Evolutionary conservation across 2,888 invertebrate species (phyloP), one percentile per base, ranked within the genome.

Genomic region (Drosophila stalkeri): DNA sequence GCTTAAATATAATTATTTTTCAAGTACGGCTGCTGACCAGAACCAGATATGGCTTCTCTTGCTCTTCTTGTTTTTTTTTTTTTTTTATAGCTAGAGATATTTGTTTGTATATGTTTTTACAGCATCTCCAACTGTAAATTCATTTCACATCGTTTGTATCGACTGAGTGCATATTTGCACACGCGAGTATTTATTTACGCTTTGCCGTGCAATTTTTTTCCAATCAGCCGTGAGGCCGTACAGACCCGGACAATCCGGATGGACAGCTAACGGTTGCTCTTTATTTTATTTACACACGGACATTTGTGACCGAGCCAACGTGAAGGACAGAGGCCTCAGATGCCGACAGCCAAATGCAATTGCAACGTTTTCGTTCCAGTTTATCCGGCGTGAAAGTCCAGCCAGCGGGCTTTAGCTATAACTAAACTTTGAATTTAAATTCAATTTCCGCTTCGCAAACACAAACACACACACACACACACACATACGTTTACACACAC

Each of bases 371-470:
- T 6, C 1, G 55, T 27, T 27, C 18, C 23, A 46, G 9, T 47
- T 33, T 44, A n/a, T 43, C 16, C 44, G 23, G 16, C 23, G 16
- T 37, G 49, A 31, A 12, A 27, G 23, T 46, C 14, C 44, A 31
- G 66, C 31, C 56, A n/a, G 37, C n/a, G n/a, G 27, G 18, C 37
- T 20, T 35, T 44, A 31, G 20, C 27, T 43, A 27, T 47, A 47
- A 52, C 52, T 31, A 18, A 46, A 44, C 43, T 27, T 47, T 51
- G 59, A 51, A 43, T 63, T 49, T 60, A 68, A 68, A 68, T 65
- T 63, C 77, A 72, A 76, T 77, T 77, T 77, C 72, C 78, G 61
- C 20, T 63, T 57, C 4, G 54, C 49, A 71, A 77, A 64, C 49
- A 67, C 52, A 73, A 35, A 39, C 51, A 33, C 6, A n/a, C 2